Percentiles rank a stretch among this genome's conserved stretches.
These are phyloP conservation scores for Tryphoninae sp. DNA, from an alignment of 2,888 invertebrate species.

Conservation along the genomic window DNA sequence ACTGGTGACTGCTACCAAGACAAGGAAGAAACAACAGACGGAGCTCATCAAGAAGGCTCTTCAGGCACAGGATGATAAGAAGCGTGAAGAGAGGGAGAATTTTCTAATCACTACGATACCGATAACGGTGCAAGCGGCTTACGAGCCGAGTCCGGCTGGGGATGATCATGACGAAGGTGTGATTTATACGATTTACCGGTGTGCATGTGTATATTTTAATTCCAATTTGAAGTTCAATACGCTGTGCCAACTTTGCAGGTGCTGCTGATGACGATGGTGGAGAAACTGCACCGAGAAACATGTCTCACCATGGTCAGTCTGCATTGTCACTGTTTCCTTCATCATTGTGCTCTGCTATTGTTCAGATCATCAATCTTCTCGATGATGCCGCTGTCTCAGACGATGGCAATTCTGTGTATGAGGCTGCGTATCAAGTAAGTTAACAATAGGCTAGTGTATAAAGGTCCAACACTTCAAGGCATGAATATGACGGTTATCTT, in stretches of 20 bases:
- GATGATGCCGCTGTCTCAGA: conserved; percentile 98
- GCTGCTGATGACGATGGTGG: conserved; percentile 84
- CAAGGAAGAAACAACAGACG: conserved; percentile 99
- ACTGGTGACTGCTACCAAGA: conserved; percentile 98
- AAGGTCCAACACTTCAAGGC: neutral
- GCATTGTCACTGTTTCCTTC: conserved; percentile 98
- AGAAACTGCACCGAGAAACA: conserved; percentile 86
- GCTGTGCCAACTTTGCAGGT: conserved; percentile 48
- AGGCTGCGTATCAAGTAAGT: conserved; percentile 95
- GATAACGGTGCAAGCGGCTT: conserved; percentile 96
- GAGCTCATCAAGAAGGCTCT: conserved; percentile 97
- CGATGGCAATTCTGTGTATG: conserved; percentile 98
- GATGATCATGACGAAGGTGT: conserved; percentile 94
- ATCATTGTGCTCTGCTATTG: conserved; percentile 96
- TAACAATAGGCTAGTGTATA: neutral
- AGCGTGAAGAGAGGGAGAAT: conserved; percentile 96
- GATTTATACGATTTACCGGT: neutral
- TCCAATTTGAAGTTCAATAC: neutral
- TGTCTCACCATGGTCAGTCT: conserved; percentile 92
- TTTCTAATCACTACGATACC: conserved; percentile 98
- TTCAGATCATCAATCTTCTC: conserved; percentile 95
- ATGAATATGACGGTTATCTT: conserved; percentile 38
- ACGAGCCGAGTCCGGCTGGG: conserved; percentile 93
- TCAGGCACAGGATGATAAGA: conserved; percentile 97
- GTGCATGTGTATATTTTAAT: too few relatives aligned